Evolutionary conservation across 1,140 invertebrate species (phyloP), one percentile per base, ranked within the genome.

Genomic region (Apis dorsata): DNA sequence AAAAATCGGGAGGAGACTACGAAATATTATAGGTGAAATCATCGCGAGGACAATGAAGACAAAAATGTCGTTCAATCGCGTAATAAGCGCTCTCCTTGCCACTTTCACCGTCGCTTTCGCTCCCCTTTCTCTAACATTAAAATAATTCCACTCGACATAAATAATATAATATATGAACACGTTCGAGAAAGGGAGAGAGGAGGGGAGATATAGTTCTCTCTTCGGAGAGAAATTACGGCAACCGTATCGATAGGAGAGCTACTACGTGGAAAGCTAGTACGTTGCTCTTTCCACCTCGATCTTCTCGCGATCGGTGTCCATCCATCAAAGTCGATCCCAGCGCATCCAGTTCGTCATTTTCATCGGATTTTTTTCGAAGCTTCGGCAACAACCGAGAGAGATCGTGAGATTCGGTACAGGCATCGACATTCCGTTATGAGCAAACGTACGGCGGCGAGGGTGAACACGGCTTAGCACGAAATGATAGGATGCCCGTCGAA

Each of bases 401-500:
- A 60, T 79, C 81, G 71, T 73, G 80, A 77, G 65, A 86, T 77
- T 83, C 76, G 34, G 72, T 82, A 74, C 60, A 55, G 73, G 70
- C 74, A 49, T 9, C 53, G 12, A 73, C 59, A 21, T 85, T 66
- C 74, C 75, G 79, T 74, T 80, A 76, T 62, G 44, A 76, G 71
- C 66, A 70, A 79, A 86, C 57, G 72, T 57, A 73, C 62, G 53
- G 34, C 44, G 57, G 62, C 60, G 59, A 84, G 75, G 75, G 79
- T 89, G 88, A 84, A 44, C 75, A 63, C 78, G 83, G 77, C 76
- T 70, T 81, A 73, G 60, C n/a, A 78, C 85, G 78, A 89, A 89
- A 89, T 89, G 88, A 89, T 89, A 89, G 88, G 88, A 89, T 89
- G 73, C 88, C 68, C 71, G 81, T 82, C 77, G 82, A 86, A 81